Evolutionary conservation across 2,797 vertebrate species (phyloP).

Genomic region (Argya squamiceps): DNA sequence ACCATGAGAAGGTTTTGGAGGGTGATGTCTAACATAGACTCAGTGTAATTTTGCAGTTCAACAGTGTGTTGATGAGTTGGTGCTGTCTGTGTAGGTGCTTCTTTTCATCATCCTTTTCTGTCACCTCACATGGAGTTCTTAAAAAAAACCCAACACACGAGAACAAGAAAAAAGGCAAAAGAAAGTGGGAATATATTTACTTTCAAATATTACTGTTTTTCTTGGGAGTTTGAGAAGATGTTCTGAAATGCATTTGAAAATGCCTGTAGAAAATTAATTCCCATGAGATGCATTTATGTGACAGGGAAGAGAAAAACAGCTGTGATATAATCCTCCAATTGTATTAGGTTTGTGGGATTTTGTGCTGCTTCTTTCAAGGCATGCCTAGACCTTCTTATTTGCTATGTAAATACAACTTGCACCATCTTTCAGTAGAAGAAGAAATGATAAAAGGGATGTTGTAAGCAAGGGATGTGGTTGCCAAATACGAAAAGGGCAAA

Average conservation of each 20-base stretch:
- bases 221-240: not conserved
- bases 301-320: not conserved
- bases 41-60: not conserved
- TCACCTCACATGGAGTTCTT: not conserved
- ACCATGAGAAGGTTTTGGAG: not conserved
- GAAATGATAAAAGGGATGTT: not conserved
- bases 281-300: not conserved
- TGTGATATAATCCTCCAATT: not conserved
- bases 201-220: not conserved
- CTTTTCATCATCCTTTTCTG: not conserved
- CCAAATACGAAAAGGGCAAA: not conserved
- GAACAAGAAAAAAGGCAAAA: not conserved
- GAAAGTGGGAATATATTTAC: not conserved
- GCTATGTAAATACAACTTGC: not conserved
- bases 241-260: not conserved
- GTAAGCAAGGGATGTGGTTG: not conserved
- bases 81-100: not conserved
- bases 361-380: not conserved
- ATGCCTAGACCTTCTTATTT: not conserved
- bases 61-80: not conserved
- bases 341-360: not conserved
- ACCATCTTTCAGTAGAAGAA: not conserved
- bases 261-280: constrained; percentile 15
- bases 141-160: rapidly evolving
- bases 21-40: not conserved